phyloP scores from a whole-genome alignment of 2,888 invertebrate genomes.

The Melikaiella ostensackeni region DNA sequence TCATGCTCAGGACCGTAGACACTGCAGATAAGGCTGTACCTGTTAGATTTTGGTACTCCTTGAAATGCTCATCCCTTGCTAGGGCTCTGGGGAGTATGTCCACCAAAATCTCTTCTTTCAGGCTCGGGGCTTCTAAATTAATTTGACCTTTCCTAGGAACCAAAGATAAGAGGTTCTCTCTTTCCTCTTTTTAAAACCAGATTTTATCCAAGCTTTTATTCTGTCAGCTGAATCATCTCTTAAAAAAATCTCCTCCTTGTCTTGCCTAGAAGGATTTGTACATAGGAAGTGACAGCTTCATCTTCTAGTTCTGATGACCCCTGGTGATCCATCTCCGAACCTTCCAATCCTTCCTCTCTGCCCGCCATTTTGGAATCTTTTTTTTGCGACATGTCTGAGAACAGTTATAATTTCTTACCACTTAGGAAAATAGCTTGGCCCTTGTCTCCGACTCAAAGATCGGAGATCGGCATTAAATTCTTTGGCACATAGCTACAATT shows the following conservation, averaged over 20 bases:
- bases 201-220: not conserved
- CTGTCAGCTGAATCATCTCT: not conserved
- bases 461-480: too few relatives aligned
- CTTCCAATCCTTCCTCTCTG: too few relatives aligned
- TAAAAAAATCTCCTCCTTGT: not conserved
- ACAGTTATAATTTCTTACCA: too few relatives aligned
- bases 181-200: not conserved
- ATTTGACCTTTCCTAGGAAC: not conserved
- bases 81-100: not conserved
- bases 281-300: not conserved
- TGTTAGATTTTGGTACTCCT: not conserved
- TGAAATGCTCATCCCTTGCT: not conserved
- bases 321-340: too few relatives aligned
- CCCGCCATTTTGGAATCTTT: too few relatives aligned
- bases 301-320: too few relatives aligned
- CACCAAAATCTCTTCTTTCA: not conserved
- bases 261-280: not conserved
- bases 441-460: too few relatives aligned
- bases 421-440: too few relatives aligned
- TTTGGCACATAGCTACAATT: too few relatives aligned
- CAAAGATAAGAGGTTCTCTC: not conserved
- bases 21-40: not conserved
- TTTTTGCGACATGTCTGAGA: too few relatives aligned
- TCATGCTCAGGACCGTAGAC: not conserved
- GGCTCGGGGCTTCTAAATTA: not conserved